Conservation (phyloP, 2,888 invertebrate species). For the Drosophila lacicola region DNA sequence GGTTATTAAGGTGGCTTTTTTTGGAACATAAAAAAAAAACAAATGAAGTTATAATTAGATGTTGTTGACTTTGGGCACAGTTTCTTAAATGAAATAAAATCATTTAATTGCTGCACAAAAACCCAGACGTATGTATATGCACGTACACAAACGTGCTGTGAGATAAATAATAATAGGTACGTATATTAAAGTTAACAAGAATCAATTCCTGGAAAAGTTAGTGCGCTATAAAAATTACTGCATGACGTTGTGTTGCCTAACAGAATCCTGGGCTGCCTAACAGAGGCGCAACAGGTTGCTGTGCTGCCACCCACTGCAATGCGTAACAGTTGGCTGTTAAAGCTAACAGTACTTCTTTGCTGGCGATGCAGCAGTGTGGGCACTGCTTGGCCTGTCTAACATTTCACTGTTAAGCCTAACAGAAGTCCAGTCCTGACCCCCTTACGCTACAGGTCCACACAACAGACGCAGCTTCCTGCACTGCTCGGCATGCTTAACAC, state of each 20-base stretch:
- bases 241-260: background rate
- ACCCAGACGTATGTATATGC: background rate
- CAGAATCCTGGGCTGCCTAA: background rate
- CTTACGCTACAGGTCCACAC: background rate
- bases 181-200: background rate
- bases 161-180: no score
- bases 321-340: background rate
- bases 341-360: no score
- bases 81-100: background rate
- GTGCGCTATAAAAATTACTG: no score
- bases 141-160: background rate
- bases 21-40: constrained; percentile 1
- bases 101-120: constrained; percentile 3
- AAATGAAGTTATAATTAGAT: constrained; percentile 13
- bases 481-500: constrained; percentile 2
- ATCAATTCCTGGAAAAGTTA: no score
- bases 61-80: background rate
- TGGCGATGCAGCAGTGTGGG: background rate
- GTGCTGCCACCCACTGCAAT: background rate
- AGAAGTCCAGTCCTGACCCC: background rate
- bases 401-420: background rate
- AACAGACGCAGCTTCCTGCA: background rate
- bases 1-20: background rate
- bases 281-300: background rate
- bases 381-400: background rate